Conservation (phyloP, 2,888 invertebrate species). For the Pyrrhosoma nymphula region DNA sequence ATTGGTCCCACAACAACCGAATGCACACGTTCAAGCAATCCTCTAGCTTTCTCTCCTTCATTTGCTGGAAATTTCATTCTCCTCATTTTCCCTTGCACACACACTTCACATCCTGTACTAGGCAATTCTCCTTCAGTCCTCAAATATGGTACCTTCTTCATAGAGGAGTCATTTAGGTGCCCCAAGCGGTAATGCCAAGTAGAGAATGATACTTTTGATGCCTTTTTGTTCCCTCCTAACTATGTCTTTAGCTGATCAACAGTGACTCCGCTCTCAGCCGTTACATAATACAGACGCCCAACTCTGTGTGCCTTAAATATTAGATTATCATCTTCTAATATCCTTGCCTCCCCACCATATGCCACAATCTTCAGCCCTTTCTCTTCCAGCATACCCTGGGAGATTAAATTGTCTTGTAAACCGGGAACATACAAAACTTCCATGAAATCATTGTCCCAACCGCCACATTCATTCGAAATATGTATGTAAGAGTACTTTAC, state of each 20-base stretch:
- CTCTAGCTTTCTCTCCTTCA: constrained; percentile 35
- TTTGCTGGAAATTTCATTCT: constrained; percentile 51
- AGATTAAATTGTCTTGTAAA: neutral
- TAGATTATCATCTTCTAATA: neutral
- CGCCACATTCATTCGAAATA: neutral
- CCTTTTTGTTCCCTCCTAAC: neutral
- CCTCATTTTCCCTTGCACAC: constrained; percentile 45
- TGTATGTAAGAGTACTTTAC: neutral
- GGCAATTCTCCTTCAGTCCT: neutral
- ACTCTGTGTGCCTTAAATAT: no score
- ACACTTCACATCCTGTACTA: neutral
- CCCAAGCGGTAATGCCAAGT: constrained; percentile 54
- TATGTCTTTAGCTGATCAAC: neutral
- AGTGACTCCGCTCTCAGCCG: neutral
- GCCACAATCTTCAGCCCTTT: neutral
- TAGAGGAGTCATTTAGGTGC: constrained; percentile 10
- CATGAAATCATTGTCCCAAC: neutral
- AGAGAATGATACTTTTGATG: constrained; percentile 27
- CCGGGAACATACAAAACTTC: neutral
- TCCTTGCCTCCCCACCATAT: neutral
- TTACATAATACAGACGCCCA: neutral
- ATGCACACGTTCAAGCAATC: constrained; percentile 48
- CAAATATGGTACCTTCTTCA: neutral
- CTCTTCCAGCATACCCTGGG: neutral
- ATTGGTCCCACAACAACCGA: constrained; percentile 52